These are phyloP conservation scores for Mythimna albipuncta DNA, from an alignment of 2,888 invertebrate genomes.

Conservation along the genomic window DNA sequence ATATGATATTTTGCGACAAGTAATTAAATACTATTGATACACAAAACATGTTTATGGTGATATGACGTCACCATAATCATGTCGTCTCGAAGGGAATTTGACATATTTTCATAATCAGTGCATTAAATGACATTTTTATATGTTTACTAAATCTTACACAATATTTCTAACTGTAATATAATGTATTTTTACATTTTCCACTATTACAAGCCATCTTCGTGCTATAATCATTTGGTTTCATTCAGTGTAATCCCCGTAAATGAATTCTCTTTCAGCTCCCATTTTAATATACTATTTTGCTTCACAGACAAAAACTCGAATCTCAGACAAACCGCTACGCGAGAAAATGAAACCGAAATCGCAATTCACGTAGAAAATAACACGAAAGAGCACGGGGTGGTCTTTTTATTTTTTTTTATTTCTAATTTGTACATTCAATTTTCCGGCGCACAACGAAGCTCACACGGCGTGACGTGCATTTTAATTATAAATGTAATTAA, in stretches of 20 bases:
- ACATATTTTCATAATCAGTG: not conserved
- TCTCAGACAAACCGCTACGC: constrained; percentile 46
- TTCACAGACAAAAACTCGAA: constrained; percentile 45
- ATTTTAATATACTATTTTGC: constrained; percentile 44
- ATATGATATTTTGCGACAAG: not conserved
- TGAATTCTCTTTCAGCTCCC: constrained; percentile 30
- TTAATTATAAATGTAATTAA: constrained; percentile 82
- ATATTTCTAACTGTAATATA: constrained; percentile 11
- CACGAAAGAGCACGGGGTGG: constrained; percentile 51
- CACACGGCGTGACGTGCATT: constrained; percentile 71
- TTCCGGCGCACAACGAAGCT: constrained; percentile 64
- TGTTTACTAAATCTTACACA: not conserved
- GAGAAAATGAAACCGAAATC: constrained; percentile 62
- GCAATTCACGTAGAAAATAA: constrained; percentile 58
- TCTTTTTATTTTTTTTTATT: constrained; percentile 47
- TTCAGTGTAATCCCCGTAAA: constrained; percentile 30
- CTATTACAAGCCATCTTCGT: constrained; percentile 17
- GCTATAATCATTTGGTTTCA: constrained; percentile 21
- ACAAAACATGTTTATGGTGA: not conserved
- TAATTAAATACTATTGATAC: not conserved
- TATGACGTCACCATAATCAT: not conserved
- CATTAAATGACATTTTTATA: not conserved
- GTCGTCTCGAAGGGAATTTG: not conserved
- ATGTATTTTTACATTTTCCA: constrained; percentile 16
- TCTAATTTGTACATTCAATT: constrained; percentile 69